phyloP scores from a whole-genome alignment of 2,113 vertebrate genomes.

The Meles meles region DNA sequence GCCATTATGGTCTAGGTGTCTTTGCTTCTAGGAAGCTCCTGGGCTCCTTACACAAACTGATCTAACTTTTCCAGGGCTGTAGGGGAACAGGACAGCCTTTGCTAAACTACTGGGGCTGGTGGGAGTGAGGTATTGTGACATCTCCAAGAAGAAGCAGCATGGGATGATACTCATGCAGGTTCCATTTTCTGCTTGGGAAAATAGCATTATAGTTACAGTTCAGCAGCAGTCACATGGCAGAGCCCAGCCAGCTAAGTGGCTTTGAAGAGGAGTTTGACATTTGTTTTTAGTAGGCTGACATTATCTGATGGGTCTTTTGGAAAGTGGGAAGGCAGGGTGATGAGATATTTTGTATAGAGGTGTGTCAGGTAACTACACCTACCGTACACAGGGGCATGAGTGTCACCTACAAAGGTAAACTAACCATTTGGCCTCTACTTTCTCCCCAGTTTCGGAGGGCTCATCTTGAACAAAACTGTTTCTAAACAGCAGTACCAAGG shows the following conservation, averaged over 20 bases:
- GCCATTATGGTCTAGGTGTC: background rate
- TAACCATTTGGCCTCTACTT: background rate
- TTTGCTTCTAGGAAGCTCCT: background rate
- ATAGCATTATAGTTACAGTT: background rate
- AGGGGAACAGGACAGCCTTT: background rate
- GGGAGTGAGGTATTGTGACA: background rate
- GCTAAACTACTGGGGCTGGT: background rate
- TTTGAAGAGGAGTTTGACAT: background rate
- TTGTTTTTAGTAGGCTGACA: background rate
- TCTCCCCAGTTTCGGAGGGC: constrained; percentile 88
- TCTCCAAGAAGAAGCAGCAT: background rate
- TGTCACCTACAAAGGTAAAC: background rate
- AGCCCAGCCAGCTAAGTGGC: background rate
- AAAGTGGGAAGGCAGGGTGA: background rate
- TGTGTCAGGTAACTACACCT: no score
- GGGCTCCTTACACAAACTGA: background rate
- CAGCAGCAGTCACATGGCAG: background rate
- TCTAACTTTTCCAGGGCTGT: background rate
- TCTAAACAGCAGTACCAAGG: constrained; percentile 89
- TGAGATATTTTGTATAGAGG: background rate
- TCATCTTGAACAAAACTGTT: constrained; percentile 92
- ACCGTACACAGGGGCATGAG: no score
- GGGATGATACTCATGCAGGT: background rate
- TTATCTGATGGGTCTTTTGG: background rate
- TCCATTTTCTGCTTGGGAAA: background rate